Base-by-base conservation (phyloP, 2,113 vertebrate genomes). In the Excalfactoria chinensis region DNA sequence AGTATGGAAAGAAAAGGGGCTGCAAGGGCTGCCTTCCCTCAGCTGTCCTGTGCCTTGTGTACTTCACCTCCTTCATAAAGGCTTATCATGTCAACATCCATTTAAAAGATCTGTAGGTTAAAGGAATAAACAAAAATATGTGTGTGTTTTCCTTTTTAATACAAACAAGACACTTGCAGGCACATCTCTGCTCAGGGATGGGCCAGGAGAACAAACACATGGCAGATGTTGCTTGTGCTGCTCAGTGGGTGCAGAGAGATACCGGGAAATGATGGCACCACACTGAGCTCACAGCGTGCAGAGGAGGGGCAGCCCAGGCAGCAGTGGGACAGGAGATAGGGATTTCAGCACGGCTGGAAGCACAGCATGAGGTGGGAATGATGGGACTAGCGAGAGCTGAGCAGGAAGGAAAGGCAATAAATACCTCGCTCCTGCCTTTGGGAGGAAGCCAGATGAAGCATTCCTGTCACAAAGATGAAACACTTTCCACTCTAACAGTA, bases 371-470 rank as follows among this genome's bases (percentile, higher is more conserved):
- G 43, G 80, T 55, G 49, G 35, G 78, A 76, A 71, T 1, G 6
- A 67, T 30, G 59, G 40, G 67, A 46, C 74, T 53, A 43, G 7
- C 11, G 56, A 35, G 49, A 83, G 72, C 72, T 26, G 58, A 40
- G 79, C 89, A 94, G 94, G 94, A 95, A 93, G 93, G 87, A 91
- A 96, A 89, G 44, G 58, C 93, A 93, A 77, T 91, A 91, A 95
- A 92, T 84, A 81, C 63, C 48, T 85, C 5, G 2, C 56, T 92
- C 75, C 43, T 46, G 75, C 28, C 2, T 86, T 81, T 86, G 79
- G 71, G 72, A 91, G 85, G 79, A 94, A 92, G 71, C 71, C 84
- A 89, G 71, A 85, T 76, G 89, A 91, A 73, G 86, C 64, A 67
- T 88, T 93, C 46, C 59, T 74, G 43, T 91, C 71, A 89, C 0